Evolutionary conservation across 2,113 vertebrate genomes (phyloP).

Genomic region (Ceyx melanurus): DNA sequence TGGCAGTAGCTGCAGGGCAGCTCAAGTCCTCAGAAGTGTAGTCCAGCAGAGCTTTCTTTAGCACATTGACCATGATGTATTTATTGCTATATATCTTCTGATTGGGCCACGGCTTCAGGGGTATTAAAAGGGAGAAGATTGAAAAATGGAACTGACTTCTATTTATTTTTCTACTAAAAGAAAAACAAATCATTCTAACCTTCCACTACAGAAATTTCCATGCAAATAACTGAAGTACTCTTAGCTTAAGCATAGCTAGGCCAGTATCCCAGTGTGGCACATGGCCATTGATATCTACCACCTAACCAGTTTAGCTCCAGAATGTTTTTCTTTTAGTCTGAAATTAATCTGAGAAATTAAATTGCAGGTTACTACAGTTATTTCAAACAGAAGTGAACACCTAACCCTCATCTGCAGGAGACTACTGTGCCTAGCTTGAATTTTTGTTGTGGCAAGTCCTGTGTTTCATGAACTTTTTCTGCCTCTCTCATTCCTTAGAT

Average conservation of each 20-base stretch:
- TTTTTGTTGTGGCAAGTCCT: not conserved
- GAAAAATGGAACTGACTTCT: not conserved
- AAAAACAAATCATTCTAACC: not conserved
- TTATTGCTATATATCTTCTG: slow-evolving; percentile 2
- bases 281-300: not conserved
- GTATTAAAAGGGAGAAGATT: not conserved
- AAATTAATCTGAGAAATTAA: not conserved
- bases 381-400: not conserved
- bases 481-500: not conserved
- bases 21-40: not conserved
- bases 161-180: not conserved
- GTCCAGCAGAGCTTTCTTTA: slow-evolving; percentile 37
- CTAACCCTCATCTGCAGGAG: not conserved
- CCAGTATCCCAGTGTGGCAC: not conserved
- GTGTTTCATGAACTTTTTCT: not conserved
- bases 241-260: not conserved
- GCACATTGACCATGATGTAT: slow-evolving; percentile 13
- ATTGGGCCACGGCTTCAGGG: not conserved
- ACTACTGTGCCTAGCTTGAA: not conserved
- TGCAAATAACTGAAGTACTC: not conserved
- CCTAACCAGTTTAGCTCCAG: not conserved
- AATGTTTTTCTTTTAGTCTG: not conserved
- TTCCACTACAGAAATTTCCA: not conserved
- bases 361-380: not conserved
- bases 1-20: slow-evolving; percentile 54